These are phyloP conservation scores for Papilio polytes DNA, from an alignment of 1,140 invertebrate genomes.

Conservation along the genomic window DNA sequence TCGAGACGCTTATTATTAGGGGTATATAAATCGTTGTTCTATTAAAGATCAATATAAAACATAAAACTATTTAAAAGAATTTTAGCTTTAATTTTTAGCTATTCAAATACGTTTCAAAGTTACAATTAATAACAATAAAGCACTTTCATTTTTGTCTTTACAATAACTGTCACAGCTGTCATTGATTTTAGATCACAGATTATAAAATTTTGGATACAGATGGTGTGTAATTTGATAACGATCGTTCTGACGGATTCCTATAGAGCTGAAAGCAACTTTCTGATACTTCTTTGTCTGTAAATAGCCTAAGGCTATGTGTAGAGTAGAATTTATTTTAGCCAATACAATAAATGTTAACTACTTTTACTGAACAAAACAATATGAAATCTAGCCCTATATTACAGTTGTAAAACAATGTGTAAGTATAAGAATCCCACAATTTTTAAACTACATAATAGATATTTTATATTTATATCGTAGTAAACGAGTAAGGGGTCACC, in stretches of 20 bases:
- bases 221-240: neutral
- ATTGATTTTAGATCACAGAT: neutral
- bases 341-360: neutral
- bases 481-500: neutral
- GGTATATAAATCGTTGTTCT: neutral
- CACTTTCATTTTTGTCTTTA: neutral
- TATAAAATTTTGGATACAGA: neutral
- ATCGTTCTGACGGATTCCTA: neutral
- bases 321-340: neutral
- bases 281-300: neutral
- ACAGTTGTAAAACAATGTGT: too few species aligned
- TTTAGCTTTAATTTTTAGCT: too few species aligned
- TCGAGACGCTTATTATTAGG: neutral
- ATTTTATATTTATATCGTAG: too few species aligned
- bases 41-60: too few species aligned
- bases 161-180: neutral
- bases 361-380: too few species aligned
- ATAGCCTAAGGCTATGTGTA: neutral
- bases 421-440: too few species aligned
- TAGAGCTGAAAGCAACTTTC: conserved; percentile 4
- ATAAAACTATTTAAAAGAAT: neutral
- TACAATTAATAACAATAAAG: neutral
- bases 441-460: too few species aligned
- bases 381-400: too few species aligned
- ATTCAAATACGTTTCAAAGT: neutral